Percentiles rank a stretch among this genome's conserved stretches.
phyloP scores from a whole-genome alignment of 2,888 invertebrate genomes.

The Cryptocephalus primarius region DNA sequence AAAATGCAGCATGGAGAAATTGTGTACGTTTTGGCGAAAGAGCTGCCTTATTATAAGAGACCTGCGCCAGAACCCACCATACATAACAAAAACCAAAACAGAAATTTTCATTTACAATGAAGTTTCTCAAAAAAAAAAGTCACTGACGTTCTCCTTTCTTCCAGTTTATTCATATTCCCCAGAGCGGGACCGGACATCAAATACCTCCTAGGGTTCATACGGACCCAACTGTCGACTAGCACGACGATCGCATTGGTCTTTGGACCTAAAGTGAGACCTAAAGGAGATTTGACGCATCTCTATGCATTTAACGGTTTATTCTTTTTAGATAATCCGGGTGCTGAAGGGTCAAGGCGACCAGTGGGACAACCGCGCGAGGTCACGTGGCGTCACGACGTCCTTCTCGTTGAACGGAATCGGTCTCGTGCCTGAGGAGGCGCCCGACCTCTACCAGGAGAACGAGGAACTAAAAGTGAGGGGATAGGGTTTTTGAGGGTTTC shows the following conservation, averaged over 20 bases:
- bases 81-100: too few relatives aligned
- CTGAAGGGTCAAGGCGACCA: conserved; percentile 79
- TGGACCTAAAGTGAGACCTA: conserved; percentile 61
- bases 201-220: conserved; percentile 81
- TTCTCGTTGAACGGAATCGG: conserved; percentile 81
- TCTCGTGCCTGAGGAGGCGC: conserved; percentile 71
- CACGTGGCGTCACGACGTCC: conserved; percentile 73
- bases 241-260: conserved; percentile 77
- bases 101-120: too few relatives aligned
- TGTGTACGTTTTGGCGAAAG: too few relatives aligned
- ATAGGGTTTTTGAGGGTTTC: too few relatives aligned
- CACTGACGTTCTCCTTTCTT: conserved; percentile 5
- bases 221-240: conserved; percentile 85
- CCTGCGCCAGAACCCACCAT: too few relatives aligned
- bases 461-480: conserved; percentile 70
- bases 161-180: conserved; percentile 75
- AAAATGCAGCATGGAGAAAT: too few relatives aligned
- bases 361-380: conserved; percentile 77
- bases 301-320: not conserved
- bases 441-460: conserved; percentile 81
- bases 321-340: conserved; percentile 60
- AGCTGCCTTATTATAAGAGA: too few relatives aligned
- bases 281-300: not conserved
- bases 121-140: too few relatives aligned
- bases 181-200: conserved; percentile 85